Evolutionary conservation across 2,888 invertebrate species (phyloP).

Genomic region (Scrobipalpa atriplicella): DNA sequence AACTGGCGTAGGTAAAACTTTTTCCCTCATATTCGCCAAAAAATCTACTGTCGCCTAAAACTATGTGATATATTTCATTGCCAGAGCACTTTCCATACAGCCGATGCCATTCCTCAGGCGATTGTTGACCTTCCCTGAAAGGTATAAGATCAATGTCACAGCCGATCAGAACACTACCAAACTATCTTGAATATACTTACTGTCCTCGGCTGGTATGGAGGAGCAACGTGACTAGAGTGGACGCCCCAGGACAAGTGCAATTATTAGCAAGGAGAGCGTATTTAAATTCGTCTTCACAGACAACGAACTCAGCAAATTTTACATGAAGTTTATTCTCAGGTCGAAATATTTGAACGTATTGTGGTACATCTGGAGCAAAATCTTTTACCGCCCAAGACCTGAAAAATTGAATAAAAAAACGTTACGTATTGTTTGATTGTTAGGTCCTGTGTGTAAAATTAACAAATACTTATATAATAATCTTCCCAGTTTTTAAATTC

Average conservation of each 20-base stretch:
- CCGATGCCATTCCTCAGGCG: conserved; percentile 98
- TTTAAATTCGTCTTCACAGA: conserved; percentile 99
- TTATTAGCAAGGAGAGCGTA: conserved; percentile 99
- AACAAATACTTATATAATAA: background rate
- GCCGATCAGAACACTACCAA: background rate
- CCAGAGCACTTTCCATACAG: conserved; percentile 99
- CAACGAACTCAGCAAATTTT: conserved; percentile 99
- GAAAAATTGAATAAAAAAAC: conserved; percentile 23
- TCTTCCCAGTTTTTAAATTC: no score
- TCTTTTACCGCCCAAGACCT: conserved; percentile 99
- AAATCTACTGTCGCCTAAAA: conserved; percentile 96
- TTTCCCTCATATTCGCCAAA: conserved; percentile 99
- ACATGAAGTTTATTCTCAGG: conserved; percentile 99
- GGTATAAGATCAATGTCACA: background rate
- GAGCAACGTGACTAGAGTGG: conserved; percentile 96
- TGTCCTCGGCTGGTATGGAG: conserved; percentile 98
- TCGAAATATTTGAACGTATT: conserved; percentile 99
- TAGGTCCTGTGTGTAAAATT: background rate
- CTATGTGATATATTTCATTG: conserved; percentile 99
- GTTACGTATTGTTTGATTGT: no score
- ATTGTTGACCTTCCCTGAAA: conserved; percentile 94
- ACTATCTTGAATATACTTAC: conserved; percentile 84
- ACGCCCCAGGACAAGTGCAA: conserved; percentile 98
- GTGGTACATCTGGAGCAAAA: conserved; percentile 97
- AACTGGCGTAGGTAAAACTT: conserved; percentile 99